These are phyloP conservation scores for Halcyon chelicuti DNA, from an alignment of 2,797 vertebrate genomes.

Conservation along the genomic window DNA sequence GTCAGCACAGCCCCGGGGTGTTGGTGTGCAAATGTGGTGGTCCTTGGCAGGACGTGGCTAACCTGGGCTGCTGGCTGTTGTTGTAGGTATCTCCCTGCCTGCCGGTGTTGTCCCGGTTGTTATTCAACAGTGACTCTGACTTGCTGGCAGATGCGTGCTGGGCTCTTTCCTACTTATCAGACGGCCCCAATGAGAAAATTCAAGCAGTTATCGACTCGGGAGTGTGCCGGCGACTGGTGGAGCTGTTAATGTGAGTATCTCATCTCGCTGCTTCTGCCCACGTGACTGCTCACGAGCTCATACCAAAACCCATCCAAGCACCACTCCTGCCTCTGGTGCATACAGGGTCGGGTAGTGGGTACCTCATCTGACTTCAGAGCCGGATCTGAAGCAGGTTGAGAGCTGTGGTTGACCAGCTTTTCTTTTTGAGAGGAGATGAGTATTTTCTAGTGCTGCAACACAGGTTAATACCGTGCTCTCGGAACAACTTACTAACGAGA, in stretches of 20 bases:
- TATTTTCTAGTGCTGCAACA: not conserved
- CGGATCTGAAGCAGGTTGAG: not conserved
- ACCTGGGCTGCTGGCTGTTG: constrained; percentile 17
- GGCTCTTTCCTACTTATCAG: constrained; percentile 97
- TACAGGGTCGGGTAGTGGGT: not conserved
- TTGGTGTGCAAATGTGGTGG: not conserved
- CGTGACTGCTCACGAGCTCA: rapidly evolving
- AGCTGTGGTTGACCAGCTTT: not conserved
- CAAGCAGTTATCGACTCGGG: constrained; percentile 98
- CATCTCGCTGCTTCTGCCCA: not conserved
- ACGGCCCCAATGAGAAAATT: constrained; percentile 99
- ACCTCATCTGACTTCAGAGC: not conserved
- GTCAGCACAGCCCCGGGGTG: not conserved
- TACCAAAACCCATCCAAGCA: rapidly evolving
- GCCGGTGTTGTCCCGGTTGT: constrained; percentile 93
- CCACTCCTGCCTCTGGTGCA: rapidly evolving
- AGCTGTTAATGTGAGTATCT: constrained; percentile 94
- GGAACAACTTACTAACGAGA: not conserved
- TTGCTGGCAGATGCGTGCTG: constrained; percentile 97
- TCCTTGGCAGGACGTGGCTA: not conserved
- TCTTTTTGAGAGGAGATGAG: not conserved
- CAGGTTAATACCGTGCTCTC: rapidly evolving
- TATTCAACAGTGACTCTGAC: constrained; percentile 98
- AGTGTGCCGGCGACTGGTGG: constrained; percentile 95
- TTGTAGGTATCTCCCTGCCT: constrained; percentile 95